A percentile compares a stretch with the other conserved stretches of the same genome.
These are phyloP conservation scores for Megalops atlanticus DNA, from an alignment of 2,113 vertebrate genomes.

Conservation along the genomic window DNA sequence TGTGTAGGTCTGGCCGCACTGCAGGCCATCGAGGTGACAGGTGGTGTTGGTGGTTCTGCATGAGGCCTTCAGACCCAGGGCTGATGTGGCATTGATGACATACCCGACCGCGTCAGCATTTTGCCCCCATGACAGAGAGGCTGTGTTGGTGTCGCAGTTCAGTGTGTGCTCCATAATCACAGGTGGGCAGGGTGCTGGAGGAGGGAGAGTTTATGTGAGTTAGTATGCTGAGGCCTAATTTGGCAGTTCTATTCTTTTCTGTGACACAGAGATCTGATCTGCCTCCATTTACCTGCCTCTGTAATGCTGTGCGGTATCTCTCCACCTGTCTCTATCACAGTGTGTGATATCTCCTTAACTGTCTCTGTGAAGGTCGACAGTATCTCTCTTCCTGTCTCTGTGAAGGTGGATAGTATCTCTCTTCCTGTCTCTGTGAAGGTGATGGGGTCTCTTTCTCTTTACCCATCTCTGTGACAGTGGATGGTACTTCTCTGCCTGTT, in stretches of 20 bases:
- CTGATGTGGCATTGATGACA: conserved; percentile 52
- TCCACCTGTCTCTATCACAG: neutral
- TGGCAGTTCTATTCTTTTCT: neutral
- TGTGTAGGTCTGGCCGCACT: conserved; percentile 65
- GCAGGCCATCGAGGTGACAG: conserved; percentile 56
- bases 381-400: neutral
- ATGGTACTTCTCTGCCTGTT: too few relatives aligned
- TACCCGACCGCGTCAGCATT: conserved; percentile 44
- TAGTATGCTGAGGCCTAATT: neutral
- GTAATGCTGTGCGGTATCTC: neutral
- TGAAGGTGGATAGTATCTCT: too few relatives aligned
- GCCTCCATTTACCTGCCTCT: too few relatives aligned
- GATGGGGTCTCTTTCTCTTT: too few relatives aligned
- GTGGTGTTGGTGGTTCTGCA: conserved; percentile 57
- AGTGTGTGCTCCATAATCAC: conserved; percentile 41
- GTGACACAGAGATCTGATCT: neutral
- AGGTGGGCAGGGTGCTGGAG: conserved; percentile 66
- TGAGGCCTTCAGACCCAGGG: conserved; percentile 34
- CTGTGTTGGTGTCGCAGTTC: conserved; percentile 57
- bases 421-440: too few relatives aligned
- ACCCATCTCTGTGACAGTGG: too few relatives aligned
- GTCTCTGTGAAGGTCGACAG: too few relatives aligned
- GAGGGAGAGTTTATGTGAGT: neutral
- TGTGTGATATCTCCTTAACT: too few relatives aligned
- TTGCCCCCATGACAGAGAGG: conserved; percentile 55